Conservation (phyloP, 1,140 invertebrate species). For the Brachionus sp. region DNA sequence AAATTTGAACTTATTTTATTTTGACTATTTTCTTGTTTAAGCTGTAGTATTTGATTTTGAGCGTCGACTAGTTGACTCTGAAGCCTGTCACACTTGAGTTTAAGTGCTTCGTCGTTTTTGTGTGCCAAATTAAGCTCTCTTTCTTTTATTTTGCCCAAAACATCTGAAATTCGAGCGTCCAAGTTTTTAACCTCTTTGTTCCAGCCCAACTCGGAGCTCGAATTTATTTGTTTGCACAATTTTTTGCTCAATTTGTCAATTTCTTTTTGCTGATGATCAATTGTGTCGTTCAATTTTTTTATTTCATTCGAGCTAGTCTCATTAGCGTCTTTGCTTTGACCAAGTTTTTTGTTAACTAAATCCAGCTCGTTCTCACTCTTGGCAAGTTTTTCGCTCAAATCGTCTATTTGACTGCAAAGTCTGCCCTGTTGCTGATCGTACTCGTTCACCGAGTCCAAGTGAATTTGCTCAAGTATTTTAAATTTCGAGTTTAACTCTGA, state of each 20-base stretch:
- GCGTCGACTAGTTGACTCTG: background rate
- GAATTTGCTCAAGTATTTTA: constrained; percentile 34
- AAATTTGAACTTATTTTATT: background rate
- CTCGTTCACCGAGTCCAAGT: constrained; percentile 4
- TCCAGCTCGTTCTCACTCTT: background rate
- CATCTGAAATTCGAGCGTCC: background rate
- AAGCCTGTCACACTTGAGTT: background rate
- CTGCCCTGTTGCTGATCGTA: background rate
- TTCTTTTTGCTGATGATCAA: constrained; percentile 13
- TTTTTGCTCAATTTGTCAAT: constrained; percentile 8
- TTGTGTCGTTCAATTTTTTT: background rate
- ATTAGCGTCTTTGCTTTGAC: background rate
- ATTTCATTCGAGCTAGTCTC: background rate
- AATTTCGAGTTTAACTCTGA: background rate
- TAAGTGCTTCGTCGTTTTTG: background rate
- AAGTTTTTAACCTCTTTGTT: constrained; percentile 17
- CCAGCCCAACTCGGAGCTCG: background rate
- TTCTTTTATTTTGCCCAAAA: constrained; percentile 7
- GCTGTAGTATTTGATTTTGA: background rate
- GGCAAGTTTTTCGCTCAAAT: background rate
- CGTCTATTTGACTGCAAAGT: background rate
- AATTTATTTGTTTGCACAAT: background rate
- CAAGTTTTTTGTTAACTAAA: background rate
- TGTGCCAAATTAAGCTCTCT: background rate
- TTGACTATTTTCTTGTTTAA: background rate